Percentiles rank a stretch among this genome's conserved stretches.
These are phyloP conservation scores for Drosophila picticornis DNA, from an alignment of 2,888 invertebrate genomes.

Conservation along the genomic window DNA sequence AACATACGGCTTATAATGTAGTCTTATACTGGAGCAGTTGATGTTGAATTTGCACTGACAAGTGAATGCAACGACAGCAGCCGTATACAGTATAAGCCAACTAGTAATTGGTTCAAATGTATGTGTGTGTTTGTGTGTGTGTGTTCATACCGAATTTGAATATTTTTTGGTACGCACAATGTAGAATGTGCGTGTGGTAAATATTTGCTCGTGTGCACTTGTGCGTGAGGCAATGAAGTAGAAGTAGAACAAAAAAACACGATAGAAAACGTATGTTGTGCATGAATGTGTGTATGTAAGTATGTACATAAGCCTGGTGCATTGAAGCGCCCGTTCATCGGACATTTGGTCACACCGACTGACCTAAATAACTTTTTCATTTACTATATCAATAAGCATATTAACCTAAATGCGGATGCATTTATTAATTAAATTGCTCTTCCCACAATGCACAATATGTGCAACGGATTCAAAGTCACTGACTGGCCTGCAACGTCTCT, in stretches of 20 bases:
- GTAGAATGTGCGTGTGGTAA: conserved; percentile 15
- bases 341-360: conserved; percentile 61
- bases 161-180: background rate
- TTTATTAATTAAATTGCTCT: conserved; percentile 31
- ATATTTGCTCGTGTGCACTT: conserved; percentile 12
- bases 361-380: conserved; percentile 64
- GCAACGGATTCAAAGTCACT: conserved; percentile 35
- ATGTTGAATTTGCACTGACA: conserved; percentile 4
- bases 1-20: background rate
- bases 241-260: conserved; percentile 56
- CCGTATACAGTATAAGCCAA: conserved; percentile 26
- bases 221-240: conserved; percentile 51
- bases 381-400: conserved; percentile 65
- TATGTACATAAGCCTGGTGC: conserved; percentile 16
- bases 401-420: conserved; percentile 19
- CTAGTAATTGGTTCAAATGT: conserved; percentile 9
- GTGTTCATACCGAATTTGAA: background rate
- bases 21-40: conserved; percentile 21
- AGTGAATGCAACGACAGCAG: conserved; percentile 20
- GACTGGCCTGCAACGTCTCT: conserved; percentile 54
- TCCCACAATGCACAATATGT: conserved; percentile 20
- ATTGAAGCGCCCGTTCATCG: conserved; percentile 29
- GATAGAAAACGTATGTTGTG: background rate
- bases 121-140: background rate
- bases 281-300: conserved; percentile 10